Evolutionary conservation across 53 echinoderm and acorn worm genomes (phyloP).

Genomic region (Crossaster papposus): DNA sequence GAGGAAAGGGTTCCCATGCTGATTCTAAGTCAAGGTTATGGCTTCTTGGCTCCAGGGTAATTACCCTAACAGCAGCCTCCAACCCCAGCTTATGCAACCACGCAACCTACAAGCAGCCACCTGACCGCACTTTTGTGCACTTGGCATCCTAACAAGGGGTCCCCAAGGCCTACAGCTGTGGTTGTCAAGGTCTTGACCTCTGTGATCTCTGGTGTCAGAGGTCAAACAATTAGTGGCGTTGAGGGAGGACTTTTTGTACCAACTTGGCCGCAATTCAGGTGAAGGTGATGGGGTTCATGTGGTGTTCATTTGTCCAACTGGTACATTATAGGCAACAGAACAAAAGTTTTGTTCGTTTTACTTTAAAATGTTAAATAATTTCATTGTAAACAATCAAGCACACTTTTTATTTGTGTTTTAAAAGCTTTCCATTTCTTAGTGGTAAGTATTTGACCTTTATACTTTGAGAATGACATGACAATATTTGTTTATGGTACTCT

Average conservation of each 20-base stretch:
- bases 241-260: constrained; percentile 41
- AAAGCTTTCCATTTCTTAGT: too few species aligned
- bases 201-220: constrained; percentile 38
- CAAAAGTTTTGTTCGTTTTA: not conserved
- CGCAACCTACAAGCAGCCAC: constrained; percentile 47
- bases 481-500: too few species aligned
- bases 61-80: constrained; percentile 47
- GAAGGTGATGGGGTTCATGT: not conserved
- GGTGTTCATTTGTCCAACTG: not conserved
- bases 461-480: too few species aligned
- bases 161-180: constrained; percentile 42
- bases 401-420: too few species aligned
- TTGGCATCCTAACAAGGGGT: constrained; percentile 18
- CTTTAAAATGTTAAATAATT: not conserved
- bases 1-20: constrained; percentile 12
- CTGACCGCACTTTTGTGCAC: constrained; percentile 24
- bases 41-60: not conserved
- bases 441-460: too few species aligned
- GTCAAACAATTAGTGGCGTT: constrained; percentile 60
- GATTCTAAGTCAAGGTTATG: constrained; percentile 40
- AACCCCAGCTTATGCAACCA: constrained; percentile 51
- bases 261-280: constrained; percentile 25
- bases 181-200: constrained; percentile 57
- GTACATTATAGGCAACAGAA: not conserved
- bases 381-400: too few species aligned